Conservation (phyloP, 2,888 invertebrate species). For the Parnassius orleans region DNA sequence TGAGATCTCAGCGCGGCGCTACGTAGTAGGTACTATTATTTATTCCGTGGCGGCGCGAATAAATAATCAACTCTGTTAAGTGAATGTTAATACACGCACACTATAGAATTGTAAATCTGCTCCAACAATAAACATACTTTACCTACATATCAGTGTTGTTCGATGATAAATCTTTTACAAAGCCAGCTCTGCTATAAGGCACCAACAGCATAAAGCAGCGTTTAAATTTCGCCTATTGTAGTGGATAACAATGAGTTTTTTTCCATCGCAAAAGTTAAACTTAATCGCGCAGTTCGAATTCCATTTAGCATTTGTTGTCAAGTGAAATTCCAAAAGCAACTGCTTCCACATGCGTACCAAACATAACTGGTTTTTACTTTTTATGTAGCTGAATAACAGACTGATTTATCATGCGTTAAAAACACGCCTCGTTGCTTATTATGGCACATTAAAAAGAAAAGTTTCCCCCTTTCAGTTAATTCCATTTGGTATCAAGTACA, state of each 20-base stretch:
- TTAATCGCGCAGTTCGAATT: too few relatives aligned
- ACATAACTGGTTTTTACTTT: constrained; percentile 37
- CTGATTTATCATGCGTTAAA: constrained; percentile 21
- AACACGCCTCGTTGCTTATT: constrained; percentile 1
- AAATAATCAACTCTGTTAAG: background rate
- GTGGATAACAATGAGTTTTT: too few relatives aligned
- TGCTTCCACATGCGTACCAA: constrained; percentile 27
- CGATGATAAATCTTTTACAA: constrained; percentile 4
- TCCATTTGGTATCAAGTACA: too few relatives aligned
- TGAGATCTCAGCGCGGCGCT: too few relatives aligned
- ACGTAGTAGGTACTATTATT: too few relatives aligned
- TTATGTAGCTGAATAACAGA: constrained; percentile 22
- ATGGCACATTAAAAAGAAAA: too few relatives aligned
- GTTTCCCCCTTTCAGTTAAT: too few relatives aligned
- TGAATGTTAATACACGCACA: constrained; percentile 1
- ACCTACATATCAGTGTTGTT: background rate
- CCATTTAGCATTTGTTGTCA: constrained; percentile 3
- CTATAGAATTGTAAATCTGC: background rate
- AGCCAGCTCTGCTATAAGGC: background rate
- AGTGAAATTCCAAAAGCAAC: constrained; percentile 19
- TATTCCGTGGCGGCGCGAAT: background rate
- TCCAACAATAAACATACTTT: background rate
- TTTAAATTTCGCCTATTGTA: too few relatives aligned
- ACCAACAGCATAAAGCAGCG: background rate
- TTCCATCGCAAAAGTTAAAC: too few relatives aligned